Percentiles rank a stretch among this genome's conserved stretches.
Evolutionary conservation across 2,113 vertebrate genomes (phyloP).

Genomic region (Ctenodactylus gundi): DNA sequence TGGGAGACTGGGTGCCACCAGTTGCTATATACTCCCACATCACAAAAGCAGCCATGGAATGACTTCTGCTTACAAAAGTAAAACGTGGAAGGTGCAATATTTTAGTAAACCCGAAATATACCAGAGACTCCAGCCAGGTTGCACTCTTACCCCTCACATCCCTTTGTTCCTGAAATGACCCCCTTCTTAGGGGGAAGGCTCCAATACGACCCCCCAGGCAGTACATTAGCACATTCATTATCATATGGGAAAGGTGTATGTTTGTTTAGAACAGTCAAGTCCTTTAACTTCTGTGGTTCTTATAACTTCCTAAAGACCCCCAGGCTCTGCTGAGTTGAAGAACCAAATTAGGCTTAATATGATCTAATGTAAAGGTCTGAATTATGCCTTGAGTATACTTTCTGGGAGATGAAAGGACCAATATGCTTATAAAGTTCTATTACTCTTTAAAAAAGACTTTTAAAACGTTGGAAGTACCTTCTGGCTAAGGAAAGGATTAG

Average conservation of each 20-base stretch:
- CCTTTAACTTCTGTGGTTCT: slow-evolving; percentile 61
- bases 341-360: slow-evolving; percentile 77
- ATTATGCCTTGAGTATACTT: slow-evolving; percentile 72
- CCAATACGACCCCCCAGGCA: not conserved
- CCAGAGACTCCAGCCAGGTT: not conserved
- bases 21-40: not conserved
- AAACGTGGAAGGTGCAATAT: not conserved
- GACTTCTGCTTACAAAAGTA: not conserved
- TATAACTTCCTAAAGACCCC: slow-evolving; percentile 72
- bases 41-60: not conserved
- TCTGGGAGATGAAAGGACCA: slow-evolving; percentile 77
- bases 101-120: not conserved
- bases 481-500: slow-evolving; percentile 77
- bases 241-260: slow-evolving; percentile 48
- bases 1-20: not conserved
- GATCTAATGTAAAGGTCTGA: slow-evolving; percentile 75
- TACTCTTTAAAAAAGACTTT: slow-evolving; percentile 75
- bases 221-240: slow-evolving; percentile 36
- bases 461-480: slow-evolving; percentile 77
- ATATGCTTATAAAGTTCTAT: slow-evolving; percentile 79
- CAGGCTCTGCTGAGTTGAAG: slow-evolving; percentile 65
- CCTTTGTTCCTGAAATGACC: slow-evolving; percentile 30
- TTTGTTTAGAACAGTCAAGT: slow-evolving; percentile 65
- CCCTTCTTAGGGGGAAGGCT: not conserved
- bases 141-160: not conserved